Base-by-base conservation (phyloP, 1,140 invertebrate genomes). In the Pectinophora gossypiella region DNA sequence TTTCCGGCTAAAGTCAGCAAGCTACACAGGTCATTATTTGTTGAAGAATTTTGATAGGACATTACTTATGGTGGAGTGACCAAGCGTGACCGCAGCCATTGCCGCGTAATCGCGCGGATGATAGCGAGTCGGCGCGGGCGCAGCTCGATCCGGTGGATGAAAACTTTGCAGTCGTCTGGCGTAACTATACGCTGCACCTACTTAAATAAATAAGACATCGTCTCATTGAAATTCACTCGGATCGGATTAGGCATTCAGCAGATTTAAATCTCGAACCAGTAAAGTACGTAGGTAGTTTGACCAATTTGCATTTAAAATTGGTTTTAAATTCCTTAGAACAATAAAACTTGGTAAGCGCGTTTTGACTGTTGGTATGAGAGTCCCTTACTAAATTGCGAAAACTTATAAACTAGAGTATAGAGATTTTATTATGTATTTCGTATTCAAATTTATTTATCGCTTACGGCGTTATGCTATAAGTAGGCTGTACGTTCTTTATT, bases 221-320 rank as follows among this genome's bases (percentile, higher is more conserved):
- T 36, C 56, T 59, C 59, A 61, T 68, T 68, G 61, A 59, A 56
- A 68, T 64, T 68, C 65, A 68, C 54, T 36, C 16, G 54, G 51
- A 54, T 64, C 55, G 59, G 64, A 57, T 61, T 63, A 63, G 36
- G 36, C 10, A 32, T 62, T 62, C 61, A 63, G 46, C 32, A 64
- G 58, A 60, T 64, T 58, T 61, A 32, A 32, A 32, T 32, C 27
- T n/a, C n/a, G n/a, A n/a, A n/a, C 27, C 27, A 32, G 27, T 32
- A 32, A 32, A 32, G 27, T 32, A 32, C 27, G 1, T 32, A 32
- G 27, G 9, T 32, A 32, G 27, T 32, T 32, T n/a, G n/a, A 1
- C 27, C 27, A 32, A 32, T 32, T 32, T 32, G 27, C 27, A 32
- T 40, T 64, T 62, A 56, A 65, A 68, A 65, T 68, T 38, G 50